Base-by-base conservation (phyloP, 2,888 invertebrate species). In the Prenolepis imparis region DNA sequence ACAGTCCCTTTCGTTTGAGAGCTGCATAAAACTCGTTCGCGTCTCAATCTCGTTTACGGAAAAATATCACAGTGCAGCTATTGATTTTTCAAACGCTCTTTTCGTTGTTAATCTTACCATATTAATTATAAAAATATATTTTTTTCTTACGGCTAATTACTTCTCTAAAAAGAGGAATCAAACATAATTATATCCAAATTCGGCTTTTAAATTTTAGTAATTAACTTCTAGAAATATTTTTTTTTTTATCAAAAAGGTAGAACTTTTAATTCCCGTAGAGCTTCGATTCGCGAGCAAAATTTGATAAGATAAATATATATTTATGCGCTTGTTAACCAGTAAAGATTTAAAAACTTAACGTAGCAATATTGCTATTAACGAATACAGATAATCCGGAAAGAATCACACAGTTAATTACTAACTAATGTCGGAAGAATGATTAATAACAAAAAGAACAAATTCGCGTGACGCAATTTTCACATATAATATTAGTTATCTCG, bases 21-120 rank as follows among this genome's bases (percentile, higher is more conserved):
- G 48, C 77, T n/a, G 39, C 36, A 52, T 83, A 68, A 83, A 83
- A 68, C 39, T 52, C 63, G 67, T 24, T 39, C 32, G 73, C 15
- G 39, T 32, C 55, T 57, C 52, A 24, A 55, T 52, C 61, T 59
- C 15, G 12, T 44, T n/a, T 18, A 44, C 3, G 59, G 18, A n/a
- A 55, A 74, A 64, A 52, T 36, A 66, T 66, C 41, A 55, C 67
- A 24, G 18, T 28, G 48, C 21, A 11, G 0, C 28, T 36, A 39
- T 52, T 15, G 48, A 39, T 36, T 41, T 24, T 8, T n/a, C 12
- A 21, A 3, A 8, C 0, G 0, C 6, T 11, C 28, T n/a, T 32
- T 3, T 52, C 5, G 12, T 12, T 59, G 6, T 21, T 48, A 15
- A 66, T 55, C 5, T 55, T 12, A 3, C 15, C 24, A 18, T 39